phyloP scores from a whole-genome alignment of 2,888 invertebrate species.

The Agrotis clavis region DNA sequence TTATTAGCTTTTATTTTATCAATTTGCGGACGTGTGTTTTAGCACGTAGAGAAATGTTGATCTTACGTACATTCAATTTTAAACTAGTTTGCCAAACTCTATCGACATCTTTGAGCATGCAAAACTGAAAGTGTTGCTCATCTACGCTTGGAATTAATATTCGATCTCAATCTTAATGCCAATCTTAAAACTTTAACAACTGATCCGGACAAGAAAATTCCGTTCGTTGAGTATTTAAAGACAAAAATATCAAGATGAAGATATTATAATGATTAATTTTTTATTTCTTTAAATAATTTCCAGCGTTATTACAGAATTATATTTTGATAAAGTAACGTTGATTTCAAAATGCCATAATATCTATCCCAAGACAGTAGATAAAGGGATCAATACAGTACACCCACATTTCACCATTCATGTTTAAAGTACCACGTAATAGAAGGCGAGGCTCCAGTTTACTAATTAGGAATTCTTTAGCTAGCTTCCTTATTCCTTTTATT shows the following conservation, averaged over 20 bases:
- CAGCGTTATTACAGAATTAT: no score
- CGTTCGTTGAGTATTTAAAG: no score
- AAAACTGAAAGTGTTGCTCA: no score
- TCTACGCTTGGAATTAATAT: neutral
- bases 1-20: slow-evolving; percentile 14
- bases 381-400: neutral
- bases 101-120: neutral
- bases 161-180: no score
- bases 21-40: slow-evolving; percentile 15
- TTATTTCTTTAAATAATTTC: no score
- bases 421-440: neutral
- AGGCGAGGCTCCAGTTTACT: no score
- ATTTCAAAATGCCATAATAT: neutral
- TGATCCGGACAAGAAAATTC: no score
- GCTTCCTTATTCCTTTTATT: neutral
- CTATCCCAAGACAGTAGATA: neutral
- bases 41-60: neutral
- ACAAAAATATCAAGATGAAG: no score
- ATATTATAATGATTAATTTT: no score
- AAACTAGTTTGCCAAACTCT: neutral
- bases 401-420: neutral
- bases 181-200: no score
- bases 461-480: neutral
- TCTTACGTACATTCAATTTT: neutral
- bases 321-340: no score